Evolutionary conservation across 2,797 vertebrate genomes (phyloP), one percentile per base, ranked within the genome.

Genomic region (Naso thynnoides): DNA sequence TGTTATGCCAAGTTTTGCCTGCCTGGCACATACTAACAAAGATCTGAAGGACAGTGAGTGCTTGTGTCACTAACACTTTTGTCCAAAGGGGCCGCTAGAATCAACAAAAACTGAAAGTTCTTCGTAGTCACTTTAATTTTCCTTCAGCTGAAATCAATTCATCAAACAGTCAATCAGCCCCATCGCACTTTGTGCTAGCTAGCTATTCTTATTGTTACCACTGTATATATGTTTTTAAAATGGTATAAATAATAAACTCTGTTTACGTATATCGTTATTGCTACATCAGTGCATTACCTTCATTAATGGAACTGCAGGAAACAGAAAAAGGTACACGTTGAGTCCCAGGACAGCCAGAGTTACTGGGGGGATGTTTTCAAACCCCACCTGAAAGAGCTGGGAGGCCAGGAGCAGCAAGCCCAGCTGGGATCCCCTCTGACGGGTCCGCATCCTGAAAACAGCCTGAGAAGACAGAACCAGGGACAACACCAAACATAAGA

Each of bases 321-420:
- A 95, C 78, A 99, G 71, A 84, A 94, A 99, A 1, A 99, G 91
- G 88, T 95, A 97, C 69, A 95, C 69, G 9, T 98, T 99, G 79
- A 99, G 84, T 42, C 77, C 95, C 49, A 99, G 90, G 0, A 95
- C 92, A n/a, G 88, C 95, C 50, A 99, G 92, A 1, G 97, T 99
- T 75, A 97, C 94, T 2, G 96, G 94, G 21, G 98, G 97, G 81
- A 99, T 95, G 69, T 97, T 97, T 76, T 94, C 91, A 63, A 96
- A 26, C 1, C 97, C 98, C 70, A 98, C 65, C 38, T 96, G 96
- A 78, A 93, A 94, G 57, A 99, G 72, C 80, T 98, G 96, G 79
- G 93, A 94, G 68, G 95, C 92, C 64, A 99, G 93, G 48, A 99
- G 71, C 55, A 98, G 56, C 59, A 99, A 73, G 21, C 97, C 98